Base-by-base conservation (phyloP, 2,888 invertebrate genomes). In the Brachypalpus laphriformis region DNA sequence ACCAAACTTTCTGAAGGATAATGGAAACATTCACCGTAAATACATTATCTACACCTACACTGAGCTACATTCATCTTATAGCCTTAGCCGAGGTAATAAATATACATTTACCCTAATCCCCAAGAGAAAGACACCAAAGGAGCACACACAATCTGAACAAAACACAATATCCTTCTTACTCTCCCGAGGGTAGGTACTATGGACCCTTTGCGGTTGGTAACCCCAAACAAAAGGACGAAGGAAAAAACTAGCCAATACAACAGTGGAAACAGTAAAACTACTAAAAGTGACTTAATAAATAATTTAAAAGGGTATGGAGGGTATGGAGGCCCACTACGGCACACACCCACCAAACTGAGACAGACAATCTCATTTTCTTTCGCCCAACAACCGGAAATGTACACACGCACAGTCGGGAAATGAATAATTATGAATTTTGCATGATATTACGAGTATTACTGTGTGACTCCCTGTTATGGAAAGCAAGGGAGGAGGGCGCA, bases 351-450 rank as follows among this genome's bases (percentile, higher is more conserved):
- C 37, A 28, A 18, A 56, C 5, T 34, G 16, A 34, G 7, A 8
- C n/a, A 31, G 31, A 20, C 6, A 31, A 51, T 20, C 28, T 49
- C 74, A 74, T 80, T 65, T 59, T 16, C 20, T 51, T 59, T 65
- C 40, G 40, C 22, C 45, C 57, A 63, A 28, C 47, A 63, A 28
- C 31, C 34, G 78, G 54, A 68, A 78, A 68, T 54, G 51, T 31
- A 34, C 16, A 61, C 34, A 34, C 22, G 54, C 42, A 61, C 59
- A 61, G 40, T 11, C 72, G 74, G 82, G 74, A 78, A 74, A 66
- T 78, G 77, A 72, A 72, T 78, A 82, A 82, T 82, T 82, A 82
- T 82, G 78, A 77, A 83, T 83, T 78, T 78, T 78, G 72, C 78
- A 83, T 78, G 82, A 74, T 74, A 78, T 78, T 83, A n/a, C n/a